Percentiles rank a stretch among this genome's conserved stretches.
These are phyloP conservation scores for Sminthurides aquaticus DNA, from an alignment of 2,888 invertebrate species.

Conservation along the genomic window DNA sequence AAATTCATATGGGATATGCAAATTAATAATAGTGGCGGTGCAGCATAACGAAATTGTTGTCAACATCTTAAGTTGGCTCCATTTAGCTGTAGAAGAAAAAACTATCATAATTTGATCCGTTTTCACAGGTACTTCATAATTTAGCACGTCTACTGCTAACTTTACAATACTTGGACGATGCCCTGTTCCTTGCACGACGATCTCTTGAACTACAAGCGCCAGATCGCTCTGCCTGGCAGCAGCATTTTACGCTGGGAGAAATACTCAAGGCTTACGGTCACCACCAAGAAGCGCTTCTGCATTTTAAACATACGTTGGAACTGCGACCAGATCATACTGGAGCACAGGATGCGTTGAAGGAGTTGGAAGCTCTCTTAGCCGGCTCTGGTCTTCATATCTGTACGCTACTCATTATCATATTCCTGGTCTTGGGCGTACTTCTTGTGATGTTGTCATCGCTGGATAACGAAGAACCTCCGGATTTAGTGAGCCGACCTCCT, in stretches of 20 bases:
- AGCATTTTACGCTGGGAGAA: constrained; percentile 83
- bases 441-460: constrained; percentile 73
- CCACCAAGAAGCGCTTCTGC: constrained; percentile 76
- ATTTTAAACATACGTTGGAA: constrained; percentile 72
- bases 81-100: too few relatives aligned
- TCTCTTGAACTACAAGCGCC: constrained; percentile 77
- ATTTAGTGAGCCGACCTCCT: constrained; percentile 56
- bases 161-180: constrained; percentile 80
- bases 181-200: constrained; percentile 69
- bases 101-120: too few relatives aligned
- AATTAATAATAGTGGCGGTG: too few relatives aligned
- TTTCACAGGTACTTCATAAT: constrained; percentile 63
- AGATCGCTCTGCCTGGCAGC: constrained; percentile 81
- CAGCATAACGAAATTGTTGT: too few relatives aligned
- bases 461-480: constrained; percentile 51
- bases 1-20: neutral
- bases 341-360: constrained; percentile 67
- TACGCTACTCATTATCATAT: constrained; percentile 77
- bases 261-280: constrained; percentile 86
- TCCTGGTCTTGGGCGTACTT: constrained; percentile 73
- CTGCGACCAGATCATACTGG: constrained; percentile 78
- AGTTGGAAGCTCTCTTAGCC: constrained; percentile 72
- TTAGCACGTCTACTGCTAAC: constrained; percentile 76
- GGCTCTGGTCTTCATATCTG: constrained; percentile 70
- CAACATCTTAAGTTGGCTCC: too few relatives aligned